Percentiles rank a stretch among this genome's conserved stretches.
Evolutionary conservation across 2,888 invertebrate species (phyloP).

Genomic region (Cacoxenus indagator): DNA sequence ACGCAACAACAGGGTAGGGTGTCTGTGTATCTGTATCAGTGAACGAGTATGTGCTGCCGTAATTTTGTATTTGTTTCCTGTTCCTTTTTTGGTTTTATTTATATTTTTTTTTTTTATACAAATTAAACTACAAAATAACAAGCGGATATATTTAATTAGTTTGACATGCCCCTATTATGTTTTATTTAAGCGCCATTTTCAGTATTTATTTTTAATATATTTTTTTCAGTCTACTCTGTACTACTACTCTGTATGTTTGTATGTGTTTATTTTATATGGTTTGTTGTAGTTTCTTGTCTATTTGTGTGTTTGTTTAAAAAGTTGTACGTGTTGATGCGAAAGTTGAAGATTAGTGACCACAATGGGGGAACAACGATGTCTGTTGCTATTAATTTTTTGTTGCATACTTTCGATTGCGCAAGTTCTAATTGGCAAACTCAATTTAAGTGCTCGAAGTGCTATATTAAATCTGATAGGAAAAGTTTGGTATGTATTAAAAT

Average conservation of each 20-base stretch:
- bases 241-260: background rate
- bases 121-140: conserved; percentile 52
- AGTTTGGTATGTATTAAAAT: background rate
- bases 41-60: background rate
- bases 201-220: background rate
- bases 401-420: background rate
- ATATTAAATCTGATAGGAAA: background rate
- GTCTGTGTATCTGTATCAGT: conserved; percentile 20
- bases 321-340: no score
- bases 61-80: conserved; percentile 46
- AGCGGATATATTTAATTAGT: conserved; percentile 60
- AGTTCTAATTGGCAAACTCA: background rate
- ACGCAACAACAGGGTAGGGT: background rate
- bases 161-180: conserved; percentile 42
- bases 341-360: no score
- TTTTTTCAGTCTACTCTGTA: background rate
- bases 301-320: background rate
- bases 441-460: background rate
- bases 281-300: background rate
- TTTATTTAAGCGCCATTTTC: conserved; percentile 38
- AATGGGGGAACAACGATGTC: no score
- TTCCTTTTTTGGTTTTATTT: background rate
- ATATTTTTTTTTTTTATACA: conserved; percentile 34
- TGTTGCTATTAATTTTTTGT: background rate
- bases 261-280: background rate